Percentiles rank a stretch among this genome's conserved stretches.
Conservation (phyloP, 2,797 vertebrate species). For the Brachyalestes nurse region DNA sequence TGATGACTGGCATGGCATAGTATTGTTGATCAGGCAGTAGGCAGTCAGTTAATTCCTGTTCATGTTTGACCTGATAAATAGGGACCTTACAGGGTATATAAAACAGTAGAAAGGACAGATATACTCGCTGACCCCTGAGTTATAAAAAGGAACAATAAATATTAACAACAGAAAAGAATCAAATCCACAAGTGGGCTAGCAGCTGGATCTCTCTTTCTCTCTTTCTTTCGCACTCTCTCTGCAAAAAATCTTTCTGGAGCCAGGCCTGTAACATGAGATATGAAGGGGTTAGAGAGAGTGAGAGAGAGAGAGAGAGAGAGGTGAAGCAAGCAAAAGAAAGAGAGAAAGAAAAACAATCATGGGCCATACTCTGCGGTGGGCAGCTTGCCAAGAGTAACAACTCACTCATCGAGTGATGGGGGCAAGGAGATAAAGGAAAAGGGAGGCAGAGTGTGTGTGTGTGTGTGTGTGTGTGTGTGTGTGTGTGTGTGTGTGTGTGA, state of each 20-base stretch:
- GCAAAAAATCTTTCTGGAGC: conserved; percentile 1
- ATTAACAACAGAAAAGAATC: conserved; percentile 30
- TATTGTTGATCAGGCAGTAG: background rate
- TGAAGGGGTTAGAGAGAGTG: conserved; percentile 1
- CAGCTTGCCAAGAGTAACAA: conserved; percentile 54
- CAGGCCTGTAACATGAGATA: conserved; percentile 17
- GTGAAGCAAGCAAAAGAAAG: conserved; percentile 24
- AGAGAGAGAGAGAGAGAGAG: conserved; percentile 21
- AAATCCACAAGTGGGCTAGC: conserved; percentile 36
- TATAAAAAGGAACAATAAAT: conserved; percentile 47
- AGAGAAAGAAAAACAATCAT: conserved; percentile 50
- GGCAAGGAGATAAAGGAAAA: conserved; percentile 20
- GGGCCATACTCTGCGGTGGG: conserved; percentile 31
- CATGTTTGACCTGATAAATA: conserved; percentile 52
- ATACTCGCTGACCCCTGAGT: conserved; percentile 40
- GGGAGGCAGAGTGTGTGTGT: background rate
- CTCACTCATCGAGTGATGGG: conserved; percentile 38
- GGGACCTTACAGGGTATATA: conserved; percentile 62
- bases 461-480: conserved; percentile 8
- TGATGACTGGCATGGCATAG: background rate
- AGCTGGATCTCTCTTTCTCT: conserved; percentile 26
- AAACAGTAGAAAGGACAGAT: conserved; percentile 58
- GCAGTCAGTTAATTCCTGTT: background rate
- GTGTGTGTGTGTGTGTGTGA: background rate
- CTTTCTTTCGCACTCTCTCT: conserved; percentile 9